These are phyloP conservation scores for Nipponia nippon DNA, from an alignment of 2,113 vertebrate species.

Conservation along the genomic window DNA sequence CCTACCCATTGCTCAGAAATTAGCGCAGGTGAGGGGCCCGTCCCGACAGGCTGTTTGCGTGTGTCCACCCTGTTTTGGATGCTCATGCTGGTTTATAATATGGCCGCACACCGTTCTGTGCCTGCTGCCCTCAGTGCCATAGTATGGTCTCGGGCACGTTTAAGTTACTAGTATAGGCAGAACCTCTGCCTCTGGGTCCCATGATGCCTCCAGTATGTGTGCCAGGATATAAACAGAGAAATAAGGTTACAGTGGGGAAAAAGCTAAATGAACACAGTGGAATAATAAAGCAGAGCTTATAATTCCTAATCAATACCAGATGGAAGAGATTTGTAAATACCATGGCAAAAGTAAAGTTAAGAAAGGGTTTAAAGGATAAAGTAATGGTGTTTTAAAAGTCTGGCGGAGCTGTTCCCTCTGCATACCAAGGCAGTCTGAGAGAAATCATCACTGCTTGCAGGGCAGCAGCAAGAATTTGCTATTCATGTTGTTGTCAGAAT, in stretches of 20 bases:
- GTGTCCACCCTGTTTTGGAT: background rate
- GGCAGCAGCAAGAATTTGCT: background rate
- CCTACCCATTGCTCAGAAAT: background rate
- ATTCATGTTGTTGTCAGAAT: background rate
- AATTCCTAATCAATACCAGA: constrained; percentile 15
- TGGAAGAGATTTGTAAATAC: constrained; percentile 18
- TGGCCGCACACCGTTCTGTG: background rate
- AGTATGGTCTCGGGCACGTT: background rate
- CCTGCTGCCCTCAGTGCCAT: background rate
- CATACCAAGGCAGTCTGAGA: background rate
- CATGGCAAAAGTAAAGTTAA: background rate
- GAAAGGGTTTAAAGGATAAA: constrained; percentile 3
- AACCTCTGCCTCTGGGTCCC: background rate
- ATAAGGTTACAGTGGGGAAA: background rate
- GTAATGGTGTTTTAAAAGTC: background rate
- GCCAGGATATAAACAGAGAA: background rate
- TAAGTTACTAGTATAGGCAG: background rate
- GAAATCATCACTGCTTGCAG: background rate
- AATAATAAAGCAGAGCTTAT: background rate
- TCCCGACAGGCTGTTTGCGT: background rate
- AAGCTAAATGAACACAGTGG: background rate
- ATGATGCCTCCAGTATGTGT: background rate
- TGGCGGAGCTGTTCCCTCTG: background rate
- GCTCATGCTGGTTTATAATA: background rate
- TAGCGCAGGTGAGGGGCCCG: background rate